Conservation (phyloP, 1,140 invertebrate species). For the Ceratosolen solmsi region DNA sequence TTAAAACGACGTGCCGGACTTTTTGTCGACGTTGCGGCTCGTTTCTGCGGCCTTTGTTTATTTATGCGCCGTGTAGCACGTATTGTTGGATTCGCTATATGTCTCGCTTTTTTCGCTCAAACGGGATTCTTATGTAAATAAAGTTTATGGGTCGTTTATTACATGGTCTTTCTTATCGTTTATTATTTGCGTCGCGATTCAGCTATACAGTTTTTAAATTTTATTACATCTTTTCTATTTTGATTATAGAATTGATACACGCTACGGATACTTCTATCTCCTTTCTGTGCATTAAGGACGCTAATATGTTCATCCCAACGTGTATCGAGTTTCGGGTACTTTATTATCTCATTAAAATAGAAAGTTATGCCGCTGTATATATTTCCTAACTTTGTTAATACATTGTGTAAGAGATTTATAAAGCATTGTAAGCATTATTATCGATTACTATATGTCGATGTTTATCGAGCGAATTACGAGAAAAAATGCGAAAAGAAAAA, state of each 20-base stretch:
- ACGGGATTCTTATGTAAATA: slow-evolving; percentile 44
- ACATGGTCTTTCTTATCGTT: slow-evolving; percentile 1
- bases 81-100: slow-evolving; percentile 37
- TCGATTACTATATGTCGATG: too few species aligned
- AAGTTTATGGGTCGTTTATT: slow-evolving; percentile 34
- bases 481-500: too few species aligned
- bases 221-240: slow-evolving; percentile 1
- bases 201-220: not conserved
- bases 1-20: slow-evolving; percentile 18
- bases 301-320: not conserved
- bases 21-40: slow-evolving; percentile 34
- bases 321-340: not conserved
- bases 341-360: not conserved
- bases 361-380: too few species aligned
- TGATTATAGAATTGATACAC: not conserved
- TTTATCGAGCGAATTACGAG: too few species aligned
- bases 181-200: not conserved
- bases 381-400: too few species aligned
- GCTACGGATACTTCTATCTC: not conserved
- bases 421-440: too few species aligned
- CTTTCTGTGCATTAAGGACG: not conserved
- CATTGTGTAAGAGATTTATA: too few species aligned
- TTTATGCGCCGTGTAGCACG: slow-evolving; percentile 16
- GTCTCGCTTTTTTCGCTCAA: slow-evolving; percentile 10
- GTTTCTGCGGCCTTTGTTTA: slow-evolving; percentile 30